A percentile compares a stretch with the other conserved stretches of the same genome.
phyloP scores from a whole-genome alignment of 2,797 vertebrate genomes.

The Characodon lateralis region DNA sequence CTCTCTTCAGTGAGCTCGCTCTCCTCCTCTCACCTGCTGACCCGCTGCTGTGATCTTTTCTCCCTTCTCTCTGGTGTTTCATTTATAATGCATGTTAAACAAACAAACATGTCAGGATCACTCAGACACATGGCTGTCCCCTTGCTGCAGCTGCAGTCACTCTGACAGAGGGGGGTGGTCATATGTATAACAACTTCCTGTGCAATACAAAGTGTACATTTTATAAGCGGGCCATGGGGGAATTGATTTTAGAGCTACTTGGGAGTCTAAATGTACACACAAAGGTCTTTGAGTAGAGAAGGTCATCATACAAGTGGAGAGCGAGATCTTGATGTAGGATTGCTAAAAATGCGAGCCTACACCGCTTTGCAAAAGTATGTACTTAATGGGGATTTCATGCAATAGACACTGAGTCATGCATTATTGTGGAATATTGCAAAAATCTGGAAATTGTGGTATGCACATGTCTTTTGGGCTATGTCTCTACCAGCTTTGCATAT shows the following conservation, averaged over 20 bases:
- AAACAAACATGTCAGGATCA: constrained; percentile 73
- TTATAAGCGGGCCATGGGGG: neutral
- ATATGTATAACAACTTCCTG: constrained; percentile 32
- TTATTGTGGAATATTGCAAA: neutral
- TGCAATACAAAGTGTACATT: constrained; percentile 26
- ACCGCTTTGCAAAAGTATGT: neutral
- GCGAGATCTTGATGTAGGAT: constrained; percentile 8
- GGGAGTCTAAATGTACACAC: constrained; percentile 19
- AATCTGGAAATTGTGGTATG: neutral
- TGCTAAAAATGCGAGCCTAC: neutral
- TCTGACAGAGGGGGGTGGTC: constrained; percentile 17
- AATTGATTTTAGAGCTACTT: constrained; percentile 18
- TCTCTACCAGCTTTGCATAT: too few relatives aligned
- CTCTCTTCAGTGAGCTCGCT: constrained; percentile 10
- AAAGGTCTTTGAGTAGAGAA: constrained; percentile 12
- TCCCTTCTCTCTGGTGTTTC: constrained; percentile 54
- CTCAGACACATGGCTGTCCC: constrained; percentile 57
- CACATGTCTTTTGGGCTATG: neutral
- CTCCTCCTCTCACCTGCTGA: constrained; percentile 23
- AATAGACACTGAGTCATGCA: neutral
- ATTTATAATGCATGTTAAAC: constrained; percentile 75
- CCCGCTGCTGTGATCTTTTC: constrained; percentile 32
- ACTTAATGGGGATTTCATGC: neutral
- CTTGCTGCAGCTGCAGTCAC: constrained; percentile 27
- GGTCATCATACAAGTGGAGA: constrained; percentile 5